These are phyloP conservation scores for Abramis brama DNA, from an alignment of 2,113 vertebrate species.

Conservation along the genomic window DNA sequence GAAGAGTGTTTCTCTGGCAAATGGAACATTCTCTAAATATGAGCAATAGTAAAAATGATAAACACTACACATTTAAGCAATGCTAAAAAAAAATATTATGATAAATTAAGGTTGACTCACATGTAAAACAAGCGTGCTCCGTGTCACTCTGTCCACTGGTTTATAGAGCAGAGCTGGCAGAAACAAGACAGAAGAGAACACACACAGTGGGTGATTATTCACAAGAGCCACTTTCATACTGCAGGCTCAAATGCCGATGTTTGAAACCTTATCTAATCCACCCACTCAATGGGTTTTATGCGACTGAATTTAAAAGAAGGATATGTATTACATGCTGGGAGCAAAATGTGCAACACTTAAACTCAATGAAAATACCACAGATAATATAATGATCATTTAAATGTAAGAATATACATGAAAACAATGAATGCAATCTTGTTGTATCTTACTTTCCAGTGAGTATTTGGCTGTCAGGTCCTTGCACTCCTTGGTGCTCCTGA, in stretches of 20 bases:
- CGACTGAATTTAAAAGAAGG: conserved; percentile 25
- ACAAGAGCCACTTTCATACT: conserved; percentile 22
- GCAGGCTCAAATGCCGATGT: conserved; percentile 20
- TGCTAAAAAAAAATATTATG: not conserved
- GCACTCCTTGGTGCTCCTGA: conserved; percentile 89
- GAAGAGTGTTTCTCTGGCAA: no score
- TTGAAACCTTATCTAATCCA: conserved; percentile 39
- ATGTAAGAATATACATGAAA: not conserved
- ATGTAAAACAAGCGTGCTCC: conserved; percentile 94
- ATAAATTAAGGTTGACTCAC: conserved; percentile 77
- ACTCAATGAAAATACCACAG: conserved; percentile 4
- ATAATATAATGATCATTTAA: not conserved
- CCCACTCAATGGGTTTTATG: conserved; percentile 22
- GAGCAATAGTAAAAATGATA: not conserved
- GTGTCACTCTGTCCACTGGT: conserved; percentile 95
- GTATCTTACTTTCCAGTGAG: conserved; percentile 90
- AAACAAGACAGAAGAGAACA: conserved; percentile 13
- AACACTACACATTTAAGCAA: not conserved
- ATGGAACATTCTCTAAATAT: not conserved
- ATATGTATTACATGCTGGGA: not conserved
- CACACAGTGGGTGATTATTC: conserved; percentile 29
- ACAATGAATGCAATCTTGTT: not conserved
- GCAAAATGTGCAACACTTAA: conserved; percentile 13
- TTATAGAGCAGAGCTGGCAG: conserved; percentile 91
- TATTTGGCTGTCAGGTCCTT: conserved; percentile 91